Evolutionary conservation across 2,888 invertebrate species (phyloP), one percentile per base, ranked within the genome.

Genomic region (Polydesmus complanatus): DNA sequence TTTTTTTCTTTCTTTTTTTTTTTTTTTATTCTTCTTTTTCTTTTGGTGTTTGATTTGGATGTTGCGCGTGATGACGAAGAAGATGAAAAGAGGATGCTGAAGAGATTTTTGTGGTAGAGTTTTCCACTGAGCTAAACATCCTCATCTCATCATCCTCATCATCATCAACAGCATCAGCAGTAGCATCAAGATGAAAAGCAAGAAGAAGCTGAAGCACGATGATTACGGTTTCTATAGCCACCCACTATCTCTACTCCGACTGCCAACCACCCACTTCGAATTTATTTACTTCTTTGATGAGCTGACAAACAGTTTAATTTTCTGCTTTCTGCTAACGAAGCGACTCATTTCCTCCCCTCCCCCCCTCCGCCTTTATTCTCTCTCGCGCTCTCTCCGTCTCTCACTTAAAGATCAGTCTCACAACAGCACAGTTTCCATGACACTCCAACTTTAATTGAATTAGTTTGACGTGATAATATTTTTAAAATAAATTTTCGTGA

Each of bases 201-300:
- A n/a, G n/a, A n/a, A n/a, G n/a, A n/a, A n/a, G n/a, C n/a, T n/a
- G n/a, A n/a, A n/a, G n/a, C n/a, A n/a, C n/a, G n/a, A n/a, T n/a
- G n/a, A n/a, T n/a, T n/a, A n/a, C n/a, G n/a, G n/a, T 37, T 8
- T 37, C 37, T 37, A 37, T 14, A 8, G 37, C 37, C 37, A 37
- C 37, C 37, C 37, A 37, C 5, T 37, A 14, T 8, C n/a, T n/a
- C n/a, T n/a, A n/a, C n/a, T n/a, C n/a, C n/a, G n/a, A n/a, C n/a
- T n/a, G n/a, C n/a, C n/a, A n/a, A n/a, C n/a, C n/a, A n/a, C n/a
- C n/a, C n/a, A n/a, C n/a, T n/a, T n/a, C 5, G 51, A 51, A 58
- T 58, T 51, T 58, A 58, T 58, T 58, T 58, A 50, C 58, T 52
- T 58, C 58, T 58, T 58, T 52, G 52, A 58, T 58, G 58, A 58